These are phyloP conservation scores for Macroramphosus scolopax DNA, from an alignment of 2,797 vertebrate genomes.

Conservation along the genomic window DNA sequence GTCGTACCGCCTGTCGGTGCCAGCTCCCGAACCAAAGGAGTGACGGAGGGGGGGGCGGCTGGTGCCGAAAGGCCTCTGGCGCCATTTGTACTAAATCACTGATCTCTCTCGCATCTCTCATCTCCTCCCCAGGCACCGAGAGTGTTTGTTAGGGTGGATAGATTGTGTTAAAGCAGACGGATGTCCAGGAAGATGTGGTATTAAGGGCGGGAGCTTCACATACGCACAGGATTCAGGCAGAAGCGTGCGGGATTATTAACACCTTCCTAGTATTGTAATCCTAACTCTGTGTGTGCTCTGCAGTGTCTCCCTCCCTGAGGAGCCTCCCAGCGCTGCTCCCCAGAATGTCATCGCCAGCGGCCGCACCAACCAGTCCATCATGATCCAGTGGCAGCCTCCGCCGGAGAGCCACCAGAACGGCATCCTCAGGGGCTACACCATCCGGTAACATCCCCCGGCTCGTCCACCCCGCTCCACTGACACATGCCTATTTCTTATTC, in stretches of 20 bases:
- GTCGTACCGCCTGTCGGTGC: no score
- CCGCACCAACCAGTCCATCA: conserved; percentile 97
- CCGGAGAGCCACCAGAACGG: conserved; percentile 95
- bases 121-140: conserved; percentile 1
- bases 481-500: no score
- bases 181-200: no score
- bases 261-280: not conserved
- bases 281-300: conserved; percentile 66
- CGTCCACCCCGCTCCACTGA: no score
- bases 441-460: conserved; percentile 79
- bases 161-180: conserved; percentile 1
- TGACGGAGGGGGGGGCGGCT: no score
- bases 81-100: conserved; percentile 33
- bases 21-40: conserved; percentile 27
- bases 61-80: conserved; percentile 6
- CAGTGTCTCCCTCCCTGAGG: conserved; percentile 92
- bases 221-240: no score
- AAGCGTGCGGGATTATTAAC: no score
- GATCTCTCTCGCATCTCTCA: conserved; percentile 28
- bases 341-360: conserved; percentile 96
- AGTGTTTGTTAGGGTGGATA: conserved; percentile 10
- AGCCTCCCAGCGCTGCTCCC: conserved; percentile 90
- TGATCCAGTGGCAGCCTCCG: conserved; percentile 98
- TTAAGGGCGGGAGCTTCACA: no score
- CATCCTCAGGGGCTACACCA: conserved; percentile 87